phyloP scores from a whole-genome alignment of 2,888 invertebrate genomes.

The Xanthia icteritia region DNA sequence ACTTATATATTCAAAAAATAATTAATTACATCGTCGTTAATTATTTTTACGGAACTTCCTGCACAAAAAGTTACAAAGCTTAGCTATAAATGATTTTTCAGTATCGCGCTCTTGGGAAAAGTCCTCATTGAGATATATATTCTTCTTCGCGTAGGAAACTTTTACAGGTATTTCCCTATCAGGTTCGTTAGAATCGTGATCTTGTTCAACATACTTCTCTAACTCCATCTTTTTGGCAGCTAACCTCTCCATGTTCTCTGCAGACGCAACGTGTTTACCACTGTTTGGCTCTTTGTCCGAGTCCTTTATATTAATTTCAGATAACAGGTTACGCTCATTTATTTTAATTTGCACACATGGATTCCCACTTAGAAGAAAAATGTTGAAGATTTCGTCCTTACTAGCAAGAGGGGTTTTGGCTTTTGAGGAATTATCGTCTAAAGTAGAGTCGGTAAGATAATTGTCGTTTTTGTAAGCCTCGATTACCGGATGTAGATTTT shows the following conservation, averaged over 20 bases:
- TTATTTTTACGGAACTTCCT: conserved; percentile 79
- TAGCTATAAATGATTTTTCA: conserved; percentile 79
- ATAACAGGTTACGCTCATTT: conserved; percentile 77
- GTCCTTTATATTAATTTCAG: conserved; percentile 82
- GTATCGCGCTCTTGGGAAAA: conserved; percentile 70
- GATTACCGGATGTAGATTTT: conserved; percentile 59
- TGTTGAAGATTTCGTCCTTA: conserved; percentile 77
- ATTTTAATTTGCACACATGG: conserved; percentile 78
- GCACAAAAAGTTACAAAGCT: conserved; percentile 83
- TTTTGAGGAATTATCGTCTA: conserved; percentile 69
- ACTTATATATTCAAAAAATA: conserved; percentile 47
- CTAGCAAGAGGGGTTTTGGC: conserved; percentile 33
- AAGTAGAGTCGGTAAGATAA: conserved; percentile 77
- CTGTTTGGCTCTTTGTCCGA: conserved; percentile 43
- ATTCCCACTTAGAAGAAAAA: conserved; percentile 72
- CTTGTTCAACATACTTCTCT: conserved; percentile 70
- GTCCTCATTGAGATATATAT: conserved; percentile 81
- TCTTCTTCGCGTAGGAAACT: conserved; percentile 80
- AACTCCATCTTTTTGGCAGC: conserved; percentile 78
- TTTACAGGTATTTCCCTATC: conserved; percentile 85
- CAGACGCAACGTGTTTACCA: conserved; percentile 76
- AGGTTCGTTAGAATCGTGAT: conserved; percentile 59
- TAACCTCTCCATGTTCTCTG: conserved; percentile 79
- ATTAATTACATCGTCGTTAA: conserved; percentile 51
- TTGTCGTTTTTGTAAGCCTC: conserved; percentile 81